phyloP scores from a whole-genome alignment of 1,140 invertebrate genomes.

The Drosophila repletoides region DNA sequence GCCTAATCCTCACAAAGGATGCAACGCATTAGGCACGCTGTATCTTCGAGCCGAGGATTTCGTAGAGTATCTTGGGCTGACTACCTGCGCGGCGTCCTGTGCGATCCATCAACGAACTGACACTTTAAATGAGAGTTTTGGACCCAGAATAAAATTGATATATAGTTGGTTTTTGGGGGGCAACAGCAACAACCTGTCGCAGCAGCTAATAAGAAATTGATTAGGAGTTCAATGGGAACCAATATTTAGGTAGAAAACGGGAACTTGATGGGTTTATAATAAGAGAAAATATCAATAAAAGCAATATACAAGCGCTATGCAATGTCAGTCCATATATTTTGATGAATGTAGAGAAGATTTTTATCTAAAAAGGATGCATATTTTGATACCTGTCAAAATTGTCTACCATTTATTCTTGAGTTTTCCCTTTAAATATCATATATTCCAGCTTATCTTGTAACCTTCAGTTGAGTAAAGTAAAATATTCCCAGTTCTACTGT shows the following conservation, averaged over 20 bases:
- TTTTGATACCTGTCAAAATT: too few species aligned
- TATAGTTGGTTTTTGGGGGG: not conserved
- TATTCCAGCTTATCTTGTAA: too few species aligned
- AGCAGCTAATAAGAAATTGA: constrained; percentile 53
- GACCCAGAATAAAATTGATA: not conserved
- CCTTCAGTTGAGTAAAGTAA: too few species aligned
- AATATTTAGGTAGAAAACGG: not conserved
- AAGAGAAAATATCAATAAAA: too few species aligned
- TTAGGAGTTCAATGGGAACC: not conserved
- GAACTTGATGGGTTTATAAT: too few species aligned
- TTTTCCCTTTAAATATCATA: not conserved
- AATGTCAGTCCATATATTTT: too few species aligned
- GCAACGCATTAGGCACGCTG: constrained; percentile 59
- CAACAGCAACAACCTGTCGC: constrained; percentile 51
- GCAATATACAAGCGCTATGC: too few species aligned
- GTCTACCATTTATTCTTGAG: too few species aligned
- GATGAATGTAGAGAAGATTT: too few species aligned
- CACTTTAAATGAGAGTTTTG: constrained; percentile 10
- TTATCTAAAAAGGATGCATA: too few species aligned
- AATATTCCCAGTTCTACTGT: too few species aligned
- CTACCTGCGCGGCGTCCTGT: constrained; percentile 28
- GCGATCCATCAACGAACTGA: constrained; percentile 60
- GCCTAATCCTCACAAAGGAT: constrained; percentile 66
- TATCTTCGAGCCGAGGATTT: not conserved
- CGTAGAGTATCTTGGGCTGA: not conserved